Base-by-base conservation (phyloP, 2,113 vertebrate genomes). In the Petroica traversi region DNA sequence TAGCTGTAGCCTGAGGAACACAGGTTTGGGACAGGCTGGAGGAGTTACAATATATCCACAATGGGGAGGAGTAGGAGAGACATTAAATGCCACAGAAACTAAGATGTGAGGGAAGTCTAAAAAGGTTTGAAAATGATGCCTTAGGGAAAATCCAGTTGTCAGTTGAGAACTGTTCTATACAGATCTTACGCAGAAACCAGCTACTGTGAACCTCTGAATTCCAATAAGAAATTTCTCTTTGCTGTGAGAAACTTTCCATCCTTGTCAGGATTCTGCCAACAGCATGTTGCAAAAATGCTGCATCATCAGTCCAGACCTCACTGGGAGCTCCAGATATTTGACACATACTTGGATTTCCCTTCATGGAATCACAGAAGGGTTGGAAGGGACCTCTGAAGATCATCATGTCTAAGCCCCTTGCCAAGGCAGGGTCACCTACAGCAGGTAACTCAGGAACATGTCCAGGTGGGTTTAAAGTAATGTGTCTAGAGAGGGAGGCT, bases 1-100 rank as follows among this genome's bases (percentile, higher is more conserved):
- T 63, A 52, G 52, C 73, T 94, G 28, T 61, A 85, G n/a, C 25
- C 57, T 69, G 66, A 89, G 33, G 17, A 94, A 75, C n/a, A 72
- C 77, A 77, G 28, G 5, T 81, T 89, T 81, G 43, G 24, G 43
- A 10, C 23, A 75, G 25, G n/a, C 43, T 71, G 48, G 29, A 68
- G 19, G 19, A 91, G 24, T 40, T 91, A 48, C 0, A 0, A 33
- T 64, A 79, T 19, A 25, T 45, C 28, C 0, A 1, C 8, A 6
- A 8, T 25, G 24, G 25, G 34, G 26, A 91, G 75, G 51, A 87
- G 26, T 14, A 59, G 45, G 29, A 79, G 40, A 67, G 41, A 72
- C 11, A 43, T 59, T 48, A 81, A 95, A 48, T 57, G 31, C 28
- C 62, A 23, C 33, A 61, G 41, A 82, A 94, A 68, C 87, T 26